phyloP scores from a whole-genome alignment of 1,140 invertebrate genomes.

The Ostrea denselamellosa region DNA sequence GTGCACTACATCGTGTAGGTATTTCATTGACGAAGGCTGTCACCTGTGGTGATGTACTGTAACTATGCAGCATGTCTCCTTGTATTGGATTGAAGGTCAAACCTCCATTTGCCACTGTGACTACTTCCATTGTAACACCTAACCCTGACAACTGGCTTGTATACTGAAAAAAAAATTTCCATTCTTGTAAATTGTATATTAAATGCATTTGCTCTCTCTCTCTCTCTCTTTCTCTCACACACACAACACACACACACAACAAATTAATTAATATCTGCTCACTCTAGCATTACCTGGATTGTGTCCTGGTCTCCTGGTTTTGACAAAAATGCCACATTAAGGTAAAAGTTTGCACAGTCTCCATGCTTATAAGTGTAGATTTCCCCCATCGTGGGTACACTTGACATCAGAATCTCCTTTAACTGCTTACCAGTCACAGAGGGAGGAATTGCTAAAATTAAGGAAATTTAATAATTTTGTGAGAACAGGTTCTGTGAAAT shows the following conservation, averaged over 20 bases:
- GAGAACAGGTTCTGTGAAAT: too few species aligned
- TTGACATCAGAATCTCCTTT: slow-evolving; percentile 48
- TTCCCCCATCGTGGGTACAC: slow-evolving; percentile 50
- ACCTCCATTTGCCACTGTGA: slow-evolving; percentile 52
- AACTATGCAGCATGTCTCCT: slow-evolving; percentile 68
- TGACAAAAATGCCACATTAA: slow-evolving; percentile 60
- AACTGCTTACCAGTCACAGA: slow-evolving; percentile 39
- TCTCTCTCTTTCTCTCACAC: neutral
- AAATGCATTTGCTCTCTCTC: neutral
- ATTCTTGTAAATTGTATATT: neutral
- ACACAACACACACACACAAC: neutral
- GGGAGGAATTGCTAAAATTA: slow-evolving; percentile 47
- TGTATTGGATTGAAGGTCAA: slow-evolving; percentile 62
- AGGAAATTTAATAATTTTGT: neutral
- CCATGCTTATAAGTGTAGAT: slow-evolving; percentile 52
- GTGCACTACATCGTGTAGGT: slow-evolving; percentile 56
- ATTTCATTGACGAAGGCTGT: slow-evolving; percentile 62
- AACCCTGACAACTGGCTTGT: slow-evolving; percentile 55
- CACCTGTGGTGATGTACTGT: slow-evolving; percentile 66
- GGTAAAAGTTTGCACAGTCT: slow-evolving; percentile 63
- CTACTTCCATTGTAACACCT: slow-evolving; percentile 48
- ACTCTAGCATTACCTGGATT: slow-evolving; percentile 53
- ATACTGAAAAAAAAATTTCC: slow-evolving; percentile 2
- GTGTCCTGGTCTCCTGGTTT: slow-evolving; percentile 58
- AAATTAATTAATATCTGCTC: neutral